These are phyloP conservation scores for Machimus atricapillus DNA, from an alignment of 2,888 invertebrate genomes.

Conservation along the genomic window DNA sequence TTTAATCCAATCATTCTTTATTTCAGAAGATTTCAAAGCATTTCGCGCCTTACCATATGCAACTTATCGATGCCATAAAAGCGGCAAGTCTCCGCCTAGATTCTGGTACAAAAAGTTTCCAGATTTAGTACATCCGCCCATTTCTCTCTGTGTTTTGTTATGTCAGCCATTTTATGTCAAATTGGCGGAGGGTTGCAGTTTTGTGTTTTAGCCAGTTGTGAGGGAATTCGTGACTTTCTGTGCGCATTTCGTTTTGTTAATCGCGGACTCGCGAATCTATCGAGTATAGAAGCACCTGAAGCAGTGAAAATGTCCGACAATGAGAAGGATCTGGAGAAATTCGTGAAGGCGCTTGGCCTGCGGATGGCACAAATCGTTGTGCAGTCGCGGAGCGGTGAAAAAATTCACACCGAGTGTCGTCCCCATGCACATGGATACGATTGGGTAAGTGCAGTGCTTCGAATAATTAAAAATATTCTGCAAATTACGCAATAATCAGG, in stretches of 20 bases:
- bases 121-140: not conserved
- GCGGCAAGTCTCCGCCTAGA: not conserved
- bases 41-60: not conserved
- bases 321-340: conserved; percentile 85
- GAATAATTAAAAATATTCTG: not conserved
- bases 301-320: conserved; percentile 13
- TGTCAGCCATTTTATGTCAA: conserved; percentile 40
- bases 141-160: not conserved
- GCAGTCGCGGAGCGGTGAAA: conserved; percentile 88
- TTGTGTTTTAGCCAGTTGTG: conserved; percentile 13
- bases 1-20: too few species aligned
- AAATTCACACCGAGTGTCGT: conserved; percentile 81
- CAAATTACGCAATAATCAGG: conserved; percentile 16
- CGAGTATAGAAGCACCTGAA: not conserved
- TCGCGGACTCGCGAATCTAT: not conserved
- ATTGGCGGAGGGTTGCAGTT: conserved; percentile 15
- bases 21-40: not conserved
- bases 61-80: not conserved
- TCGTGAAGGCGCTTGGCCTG: conserved; percentile 84
- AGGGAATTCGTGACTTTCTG: not conserved
- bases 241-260: not conserved
- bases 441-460: conserved; percentile 69
- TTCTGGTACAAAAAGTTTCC: not conserved
- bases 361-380: conserved; percentile 92
- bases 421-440: conserved; percentile 79